These are phyloP conservation scores for Botrylloides violaceus DNA, from an alignment of 23 tunicate species.

Conservation along the genomic window DNA sequence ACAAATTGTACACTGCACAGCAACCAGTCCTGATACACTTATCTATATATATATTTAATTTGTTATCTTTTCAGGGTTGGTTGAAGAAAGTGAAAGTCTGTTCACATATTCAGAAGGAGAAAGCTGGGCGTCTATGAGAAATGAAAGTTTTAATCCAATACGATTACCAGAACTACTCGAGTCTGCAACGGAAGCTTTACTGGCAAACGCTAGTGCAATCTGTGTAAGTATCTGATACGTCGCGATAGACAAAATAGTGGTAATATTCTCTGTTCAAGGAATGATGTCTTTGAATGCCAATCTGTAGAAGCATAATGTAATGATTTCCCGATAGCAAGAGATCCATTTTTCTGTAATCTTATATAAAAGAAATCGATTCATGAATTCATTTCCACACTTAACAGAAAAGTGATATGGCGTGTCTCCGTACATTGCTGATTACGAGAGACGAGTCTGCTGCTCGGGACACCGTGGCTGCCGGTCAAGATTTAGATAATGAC, in stretches of 20 bases:
- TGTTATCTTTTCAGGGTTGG: constrained; percentile 40
- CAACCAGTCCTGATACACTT: not conserved
- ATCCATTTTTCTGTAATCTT: not conserved
- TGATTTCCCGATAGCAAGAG: too few relatives aligned
- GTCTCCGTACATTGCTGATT: constrained; percentile 5
- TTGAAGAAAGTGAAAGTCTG: constrained; percentile 27
- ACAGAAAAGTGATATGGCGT: too few relatives aligned
- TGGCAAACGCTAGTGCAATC: too few relatives aligned
- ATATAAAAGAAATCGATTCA: not conserved
- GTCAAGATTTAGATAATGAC: not conserved
- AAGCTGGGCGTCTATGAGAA: constrained; percentile 28
- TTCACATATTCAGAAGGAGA: constrained; percentile 30
- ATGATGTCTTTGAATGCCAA: too few relatives aligned
- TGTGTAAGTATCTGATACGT: too few relatives aligned
- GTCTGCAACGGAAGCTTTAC: constrained; percentile 13
- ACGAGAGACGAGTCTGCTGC: not conserved
- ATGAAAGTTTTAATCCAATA: constrained; percentile 22
- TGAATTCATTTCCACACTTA: too few relatives aligned
- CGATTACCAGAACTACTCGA: constrained; percentile 32
- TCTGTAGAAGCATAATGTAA: too few relatives aligned
- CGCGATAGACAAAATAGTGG: too few relatives aligned
- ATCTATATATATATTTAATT: not conserved
- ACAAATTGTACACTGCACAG: not conserved
- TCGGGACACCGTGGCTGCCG: not conserved
- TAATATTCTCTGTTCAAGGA: too few relatives aligned